Base-by-base conservation (phyloP, 1,140 invertebrate genomes). In the Bombus terrestris region DNA sequence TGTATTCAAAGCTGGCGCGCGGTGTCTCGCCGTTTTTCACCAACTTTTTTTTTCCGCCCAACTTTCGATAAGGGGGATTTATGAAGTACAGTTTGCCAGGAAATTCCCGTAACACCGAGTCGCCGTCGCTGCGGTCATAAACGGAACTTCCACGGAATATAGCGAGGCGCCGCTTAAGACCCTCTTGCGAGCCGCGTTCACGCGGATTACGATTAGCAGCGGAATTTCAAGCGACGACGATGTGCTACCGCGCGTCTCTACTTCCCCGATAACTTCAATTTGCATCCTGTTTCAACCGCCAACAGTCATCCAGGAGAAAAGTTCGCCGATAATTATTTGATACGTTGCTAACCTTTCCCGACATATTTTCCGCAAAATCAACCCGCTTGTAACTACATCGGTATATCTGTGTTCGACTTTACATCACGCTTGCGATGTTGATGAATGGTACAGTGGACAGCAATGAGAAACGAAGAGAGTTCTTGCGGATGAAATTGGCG, bases 31-130 rank as follows among this genome's bases (percentile, higher is more conserved):
- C 32, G 12, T 22, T 73, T 73, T 62, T 62, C 12, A 0, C 1
- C 41, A 22, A 12, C 8, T 13, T 15, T n/a, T 39, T n/a, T n/a
- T 68, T 15, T 22, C 18, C n/a, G 3, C 3, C 18, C 18, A 41
- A 59, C 4, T 62, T 43, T 72, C 68, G 43, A 81, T 72, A 81
- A 59, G 43, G 39, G 13, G 35, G 28, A 72, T 57, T 81, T 81
- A 81, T 41, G 37, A 47, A 47, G 35, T 25, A 15, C 18, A 69
- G 37, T 72, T 62, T 35, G 8, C 28, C 5, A 18, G 53, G 47
- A 62, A 81, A 71, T 81, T 43, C 28, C 18, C 28, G n/a, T 13
- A 64, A 9, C 25, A 39, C 37, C 35, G 37, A 32, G 59, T 35
- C 25, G 18, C 28, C 73, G 41, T 28, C 35, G n/a, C 12, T 10